Percentiles rank a stretch among this genome's conserved stretches.
phyloP scores from a whole-genome alignment of 2,888 invertebrate species.

The Punctoribates punctum region DNA sequence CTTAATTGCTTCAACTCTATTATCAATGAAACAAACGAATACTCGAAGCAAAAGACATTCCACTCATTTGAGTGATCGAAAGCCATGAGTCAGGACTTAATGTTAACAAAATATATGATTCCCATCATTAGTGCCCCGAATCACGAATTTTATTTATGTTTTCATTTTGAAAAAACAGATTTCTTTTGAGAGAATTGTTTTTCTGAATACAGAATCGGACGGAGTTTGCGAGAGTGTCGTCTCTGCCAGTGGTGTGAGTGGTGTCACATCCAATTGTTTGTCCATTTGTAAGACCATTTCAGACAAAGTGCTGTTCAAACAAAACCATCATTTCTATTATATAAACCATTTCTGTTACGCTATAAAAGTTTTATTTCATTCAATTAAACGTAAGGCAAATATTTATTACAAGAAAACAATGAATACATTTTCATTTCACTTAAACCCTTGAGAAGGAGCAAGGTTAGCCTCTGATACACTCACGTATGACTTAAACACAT shows the following conservation, averaged over 20 bases:
- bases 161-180: background rate
- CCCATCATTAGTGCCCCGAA: background rate
- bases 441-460: too few relatives aligned
- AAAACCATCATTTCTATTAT: background rate
- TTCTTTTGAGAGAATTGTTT: background rate
- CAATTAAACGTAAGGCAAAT: background rate
- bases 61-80: background rate
- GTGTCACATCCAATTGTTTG: background rate
- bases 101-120: background rate
- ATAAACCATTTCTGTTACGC: background rate
- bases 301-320: background rate
- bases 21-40: background rate
- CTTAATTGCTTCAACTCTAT: constrained; percentile 6
- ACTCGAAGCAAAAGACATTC: background rate
- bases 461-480: too few relatives aligned
- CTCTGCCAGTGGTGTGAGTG: background rate
- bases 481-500: too few relatives aligned
- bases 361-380: background rate
- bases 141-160: background rate
- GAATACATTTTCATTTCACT: background rate
- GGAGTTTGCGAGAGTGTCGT: too few relatives aligned
- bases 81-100: background rate
- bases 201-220: background rate
- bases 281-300: background rate
- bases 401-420: background rate